Evolutionary conservation across 2,888 invertebrate genomes (phyloP).

Genomic region (Caenorhabditis sp.): DNA sequence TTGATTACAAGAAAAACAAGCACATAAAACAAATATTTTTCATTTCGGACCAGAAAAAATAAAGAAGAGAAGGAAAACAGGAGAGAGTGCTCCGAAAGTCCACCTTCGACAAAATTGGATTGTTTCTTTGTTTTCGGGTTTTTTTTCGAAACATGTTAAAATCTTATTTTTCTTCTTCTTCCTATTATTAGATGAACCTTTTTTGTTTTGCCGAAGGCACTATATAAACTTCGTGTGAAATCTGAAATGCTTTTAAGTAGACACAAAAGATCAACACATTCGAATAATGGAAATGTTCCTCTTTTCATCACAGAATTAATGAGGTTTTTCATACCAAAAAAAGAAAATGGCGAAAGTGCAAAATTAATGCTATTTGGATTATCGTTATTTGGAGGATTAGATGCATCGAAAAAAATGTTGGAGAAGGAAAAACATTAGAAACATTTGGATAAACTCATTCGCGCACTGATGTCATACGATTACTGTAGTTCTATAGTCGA

Average conservation of each 20-base stretch:
- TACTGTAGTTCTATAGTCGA: no score
- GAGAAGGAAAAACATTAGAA: background rate
- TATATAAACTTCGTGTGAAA: background rate
- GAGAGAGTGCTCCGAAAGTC: background rate
- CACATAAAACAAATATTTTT: background rate
- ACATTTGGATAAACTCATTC: no score
- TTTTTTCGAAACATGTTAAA: background rate
- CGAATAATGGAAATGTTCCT: background rate
- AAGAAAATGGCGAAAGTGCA: background rate
- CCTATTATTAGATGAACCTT: no score
- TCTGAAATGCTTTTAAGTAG: background rate
- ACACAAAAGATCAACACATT: background rate
- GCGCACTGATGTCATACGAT: no score
- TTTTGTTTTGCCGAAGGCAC: background rate
- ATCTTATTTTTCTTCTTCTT: no score
- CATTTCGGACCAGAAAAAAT: background rate
- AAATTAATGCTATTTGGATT: background rate
- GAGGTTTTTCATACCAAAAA: background rate
- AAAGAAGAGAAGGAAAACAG: background rate
- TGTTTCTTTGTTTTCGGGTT: background rate
- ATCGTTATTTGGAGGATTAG: background rate
- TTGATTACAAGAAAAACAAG: constrained; percentile 1
- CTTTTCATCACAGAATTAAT: background rate
- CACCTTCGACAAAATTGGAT: background rate
- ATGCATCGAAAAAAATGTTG: background rate